Conservation (phyloP, 2,113 vertebrate species). For the Lepus timidus region DNA sequence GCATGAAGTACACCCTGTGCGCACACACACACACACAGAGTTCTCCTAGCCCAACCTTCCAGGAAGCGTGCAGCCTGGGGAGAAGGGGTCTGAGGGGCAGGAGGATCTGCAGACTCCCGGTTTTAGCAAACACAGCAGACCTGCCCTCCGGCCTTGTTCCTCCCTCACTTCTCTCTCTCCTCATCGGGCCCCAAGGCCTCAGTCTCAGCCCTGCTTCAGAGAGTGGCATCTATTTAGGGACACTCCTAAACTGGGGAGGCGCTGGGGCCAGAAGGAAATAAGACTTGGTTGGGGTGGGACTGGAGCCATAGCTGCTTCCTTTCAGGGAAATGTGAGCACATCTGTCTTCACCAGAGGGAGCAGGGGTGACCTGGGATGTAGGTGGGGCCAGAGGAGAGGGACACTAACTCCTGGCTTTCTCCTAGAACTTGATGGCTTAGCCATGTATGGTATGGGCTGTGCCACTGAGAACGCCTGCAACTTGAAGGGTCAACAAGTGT, state of each 20-base stretch:
- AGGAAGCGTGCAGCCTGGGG: not conserved
- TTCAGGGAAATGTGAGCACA: not conserved
- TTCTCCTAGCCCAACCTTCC: too few species aligned
- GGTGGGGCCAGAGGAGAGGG: too few species aligned
- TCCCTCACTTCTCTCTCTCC: accelerated
- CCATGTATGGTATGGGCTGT: not conserved
- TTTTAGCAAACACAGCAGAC: not conserved
- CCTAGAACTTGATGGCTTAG: accelerated
- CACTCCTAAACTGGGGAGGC: not conserved
- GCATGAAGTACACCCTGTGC: too few species aligned
- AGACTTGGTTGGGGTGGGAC: not conserved
- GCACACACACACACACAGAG: not conserved
- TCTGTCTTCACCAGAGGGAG: not conserved
- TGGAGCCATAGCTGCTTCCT: not conserved
- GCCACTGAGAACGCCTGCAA: not conserved
- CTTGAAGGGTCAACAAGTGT: accelerated
- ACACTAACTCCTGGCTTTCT: not conserved
- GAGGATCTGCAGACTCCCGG: accelerated
- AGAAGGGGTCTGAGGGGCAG: not conserved
- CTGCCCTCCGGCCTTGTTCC: too few species aligned
- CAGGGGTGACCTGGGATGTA: not conserved
- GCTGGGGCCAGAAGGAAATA: not conserved
- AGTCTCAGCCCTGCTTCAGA: not conserved
- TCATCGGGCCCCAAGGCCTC: not conserved
- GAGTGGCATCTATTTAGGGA: accelerated